Base-by-base conservation (phyloP, 1,140 invertebrate genomes). In the Chlorops oryzae region DNA sequence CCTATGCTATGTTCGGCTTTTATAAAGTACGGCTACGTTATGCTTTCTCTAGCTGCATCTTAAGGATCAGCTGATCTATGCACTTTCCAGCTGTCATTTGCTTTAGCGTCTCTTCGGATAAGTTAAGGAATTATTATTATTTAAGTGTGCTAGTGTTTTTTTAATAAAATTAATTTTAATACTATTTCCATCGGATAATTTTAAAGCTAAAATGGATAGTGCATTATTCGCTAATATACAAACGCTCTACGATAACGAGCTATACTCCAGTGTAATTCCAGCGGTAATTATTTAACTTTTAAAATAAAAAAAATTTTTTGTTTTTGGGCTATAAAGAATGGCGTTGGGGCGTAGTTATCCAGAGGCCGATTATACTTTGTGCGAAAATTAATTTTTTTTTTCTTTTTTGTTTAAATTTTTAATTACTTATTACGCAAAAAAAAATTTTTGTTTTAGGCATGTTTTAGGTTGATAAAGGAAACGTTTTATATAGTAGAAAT, bases 131-230 rank as follows among this genome's bases (percentile, higher is more conserved):
- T n/a, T n/a, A n/a, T n/a, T n/a, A n/a, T n/a, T n/a, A n/a, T n/a
- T n/a, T n/a, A n/a, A n/a, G n/a, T n/a, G n/a, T n/a, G n/a, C n/a
- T n/a, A n/a, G n/a, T n/a, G n/a, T n/a, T n/a, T n/a, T n/a, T n/a
- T n/a, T n/a, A n/a, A n/a, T n/a, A n/a, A n/a, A n/a, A n/a, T n/a
- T n/a, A n/a, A n/a, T n/a, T n/a, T n/a, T n/a, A n/a, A n/a, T n/a
- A n/a, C n/a, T n/a, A n/a, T n/a, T n/a, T n/a, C n/a, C n/a, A n/a
- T n/a, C n/a, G n/a, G n/a, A n/a, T n/a, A n/a, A n/a, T n/a, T n/a
- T n/a, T n/a, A n/a, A n/a, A n/a, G n/a, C n/a, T n/a, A 53, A 22
- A 15, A 70, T 70, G 67, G 67, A 70, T 32, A 65, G 54, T 32
- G 58, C 55, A 1, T 24, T 70, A 2, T 63, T 68, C 20, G 43